phyloP scores from a whole-genome alignment of 2,113 vertebrate genomes.

The Poecilia latipinna region DNA sequence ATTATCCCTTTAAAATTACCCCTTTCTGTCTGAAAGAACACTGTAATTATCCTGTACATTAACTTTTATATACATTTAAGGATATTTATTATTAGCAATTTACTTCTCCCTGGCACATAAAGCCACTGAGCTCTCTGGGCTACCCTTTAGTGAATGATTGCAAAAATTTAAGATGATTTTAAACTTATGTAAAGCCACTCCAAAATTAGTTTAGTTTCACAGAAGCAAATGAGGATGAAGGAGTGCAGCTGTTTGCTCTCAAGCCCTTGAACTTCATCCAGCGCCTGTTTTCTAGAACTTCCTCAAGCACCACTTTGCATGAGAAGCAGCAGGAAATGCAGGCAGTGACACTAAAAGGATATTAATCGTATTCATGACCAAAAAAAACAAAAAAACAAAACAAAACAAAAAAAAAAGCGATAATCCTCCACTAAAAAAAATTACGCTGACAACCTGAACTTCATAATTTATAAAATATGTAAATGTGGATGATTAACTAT shows the following conservation, averaged over 20 bases:
- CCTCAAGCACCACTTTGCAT: conserved; percentile 74
- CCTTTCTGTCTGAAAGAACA: conserved; percentile 21
- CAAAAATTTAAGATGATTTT: conserved; percentile 64
- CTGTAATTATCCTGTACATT: conserved; percentile 22
- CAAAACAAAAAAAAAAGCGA: conserved; percentile 27
- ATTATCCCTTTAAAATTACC: conserved; percentile 8
- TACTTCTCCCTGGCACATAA: not conserved
- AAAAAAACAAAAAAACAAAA: conserved; percentile 6
- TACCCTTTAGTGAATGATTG: conserved; percentile 40
- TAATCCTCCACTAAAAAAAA: conserved; percentile 45
- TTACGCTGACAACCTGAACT: conserved; percentile 25
- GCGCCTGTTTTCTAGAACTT: conserved; percentile 68
- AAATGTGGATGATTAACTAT: conserved; percentile 39
- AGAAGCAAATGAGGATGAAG: conserved; percentile 53
- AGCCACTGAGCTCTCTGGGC: conserved; percentile 34
- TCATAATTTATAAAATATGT: conserved; percentile 27
- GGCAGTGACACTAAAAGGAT: conserved; percentile 68
- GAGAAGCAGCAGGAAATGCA: conserved; percentile 69
- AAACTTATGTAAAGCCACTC: conserved; percentile 52
- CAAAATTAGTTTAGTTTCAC: conserved; percentile 42
- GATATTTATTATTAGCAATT: not conserved
- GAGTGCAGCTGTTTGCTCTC: conserved; percentile 80
- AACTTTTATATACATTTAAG: conserved; percentile 27
- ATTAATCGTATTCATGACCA: conserved; percentile 55
- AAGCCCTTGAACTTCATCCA: conserved; percentile 59